A percentile compares a stretch with the other conserved stretches of the same genome.
Evolutionary conservation across 2,113 vertebrate species (phyloP).

Genomic region (Saiga tatarica): DNA sequence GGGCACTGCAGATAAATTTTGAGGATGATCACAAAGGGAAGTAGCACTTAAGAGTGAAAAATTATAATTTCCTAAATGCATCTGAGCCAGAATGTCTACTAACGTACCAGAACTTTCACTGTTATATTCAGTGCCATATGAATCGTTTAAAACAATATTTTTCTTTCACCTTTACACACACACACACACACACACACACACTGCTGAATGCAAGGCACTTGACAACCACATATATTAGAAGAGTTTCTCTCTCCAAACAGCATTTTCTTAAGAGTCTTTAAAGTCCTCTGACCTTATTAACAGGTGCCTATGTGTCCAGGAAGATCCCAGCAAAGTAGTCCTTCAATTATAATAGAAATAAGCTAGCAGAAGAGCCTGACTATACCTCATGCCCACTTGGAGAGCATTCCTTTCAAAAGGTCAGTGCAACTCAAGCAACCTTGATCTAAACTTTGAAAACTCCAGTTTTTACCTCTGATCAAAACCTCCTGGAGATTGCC

Average conservation of each 20-base stretch:
- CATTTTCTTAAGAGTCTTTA: background rate
- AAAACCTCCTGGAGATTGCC: background rate
- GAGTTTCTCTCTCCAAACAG: conserved; percentile 1
- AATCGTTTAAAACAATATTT: background rate
- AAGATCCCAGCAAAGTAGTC: background rate
- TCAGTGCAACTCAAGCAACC: background rate
- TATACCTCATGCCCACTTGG: background rate
- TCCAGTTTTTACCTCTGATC: background rate
- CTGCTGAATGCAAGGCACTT: background rate
- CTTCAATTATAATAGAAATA: background rate
- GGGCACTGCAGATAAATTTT: conserved; percentile 4
- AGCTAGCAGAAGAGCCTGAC: background rate
- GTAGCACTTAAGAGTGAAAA: conserved; percentile 4
- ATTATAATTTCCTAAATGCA: conserved; percentile 21
- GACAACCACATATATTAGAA: conserved; percentile 29
- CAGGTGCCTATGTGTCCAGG: background rate
- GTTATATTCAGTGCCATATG: background rate
- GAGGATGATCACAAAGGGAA: conserved; percentile 31
- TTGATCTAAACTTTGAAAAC: background rate
- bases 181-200: background rate
- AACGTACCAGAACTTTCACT: background rate
- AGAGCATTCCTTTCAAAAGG: background rate
- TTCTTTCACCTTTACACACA: background rate
- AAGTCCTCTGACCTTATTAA: background rate
- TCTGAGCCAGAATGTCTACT: conserved; percentile 48